Base-by-base conservation (phyloP, 2,888 invertebrate genomes). In the Diarsia rubi region DNA sequence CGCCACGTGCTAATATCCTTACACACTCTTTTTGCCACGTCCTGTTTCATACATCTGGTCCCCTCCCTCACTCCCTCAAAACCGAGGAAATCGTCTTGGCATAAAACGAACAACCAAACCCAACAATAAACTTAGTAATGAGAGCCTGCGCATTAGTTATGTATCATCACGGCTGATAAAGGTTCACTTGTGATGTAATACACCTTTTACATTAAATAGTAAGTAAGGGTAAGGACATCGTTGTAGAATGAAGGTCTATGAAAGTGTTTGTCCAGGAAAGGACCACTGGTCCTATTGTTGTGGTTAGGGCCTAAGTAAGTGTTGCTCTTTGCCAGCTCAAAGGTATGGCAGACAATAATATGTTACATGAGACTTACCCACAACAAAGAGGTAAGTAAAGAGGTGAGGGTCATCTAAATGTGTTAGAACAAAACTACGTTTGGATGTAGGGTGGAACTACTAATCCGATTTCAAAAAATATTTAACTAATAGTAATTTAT, bases 291-390 rank as follows among this genome's bases (percentile, higher is more conserved):
- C 14, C 71, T 45, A 44, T 31, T 72, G 37, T 75, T 75, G 76
- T 76, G 78, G 79, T 57, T 19, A 14, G 42, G 12, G 14, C 57
- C 19, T 44, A 24, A 78, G 72, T 79, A 49, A 71, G 42, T 57
- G 31, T 63, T 27, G 37, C 27, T 54, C 31, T 57, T 71, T 44
- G 57, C 31, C 4, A 24, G 31, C 2, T 44, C 24, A 71, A 77
- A 49, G 47, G 19, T 31, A 44, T 31, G 3, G 8, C 19, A 37
- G 6, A n/a, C 4, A 31, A 31, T 31, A n/a, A n/a, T 21, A 52
- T 62, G 16, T 31, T 12, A 49, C 24, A 24, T n/a, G 49, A 66
- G 6, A 24, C 21, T 24, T 59, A 19, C 44, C 9, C 24, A 21
- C 12, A 19, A 0, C 14, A 24, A 31, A 1, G 27, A 45, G 45